Conservation (phyloP, 2,797 vertebrate species). For the Anabacerthia variegaticeps region DNA sequence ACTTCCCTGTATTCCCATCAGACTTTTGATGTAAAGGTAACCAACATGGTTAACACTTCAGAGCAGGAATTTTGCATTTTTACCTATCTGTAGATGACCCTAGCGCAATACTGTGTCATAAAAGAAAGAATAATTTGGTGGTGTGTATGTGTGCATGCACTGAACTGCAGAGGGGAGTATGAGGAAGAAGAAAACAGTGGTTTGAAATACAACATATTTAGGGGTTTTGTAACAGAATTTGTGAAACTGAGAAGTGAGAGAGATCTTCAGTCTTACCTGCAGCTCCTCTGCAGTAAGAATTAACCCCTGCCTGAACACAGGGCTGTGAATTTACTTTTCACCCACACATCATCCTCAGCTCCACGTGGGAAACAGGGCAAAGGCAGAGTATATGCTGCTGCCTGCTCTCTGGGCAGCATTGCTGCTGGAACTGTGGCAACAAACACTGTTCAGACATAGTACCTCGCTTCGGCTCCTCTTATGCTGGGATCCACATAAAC, state of each 20-base stretch:
- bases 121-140: background rate
- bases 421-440: background rate
- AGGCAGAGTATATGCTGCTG: background rate
- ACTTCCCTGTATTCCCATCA: conserved; percentile 23
- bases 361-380: background rate
- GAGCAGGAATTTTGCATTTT: background rate
- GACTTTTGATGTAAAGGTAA: conserved; percentile 10
- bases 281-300: conserved; percentile 4
- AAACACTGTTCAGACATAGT: background rate
- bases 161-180: background rate
- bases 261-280: conserved; percentile 11
- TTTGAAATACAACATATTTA: conserved; percentile 11
- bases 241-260: background rate
- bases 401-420: background rate
- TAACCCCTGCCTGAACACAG: background rate
- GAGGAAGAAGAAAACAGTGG: background rate
- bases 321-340: background rate
- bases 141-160: background rate
- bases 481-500: background rate
- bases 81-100: background rate
- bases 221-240: background rate
- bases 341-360: background rate
- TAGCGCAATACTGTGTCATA: background rate
- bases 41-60: background rate
- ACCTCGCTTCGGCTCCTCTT: background rate